These are phyloP conservation scores for Drosophila quadrilineata DNA, from an alignment of 1,140 invertebrate genomes.

Conservation along the genomic window DNA sequence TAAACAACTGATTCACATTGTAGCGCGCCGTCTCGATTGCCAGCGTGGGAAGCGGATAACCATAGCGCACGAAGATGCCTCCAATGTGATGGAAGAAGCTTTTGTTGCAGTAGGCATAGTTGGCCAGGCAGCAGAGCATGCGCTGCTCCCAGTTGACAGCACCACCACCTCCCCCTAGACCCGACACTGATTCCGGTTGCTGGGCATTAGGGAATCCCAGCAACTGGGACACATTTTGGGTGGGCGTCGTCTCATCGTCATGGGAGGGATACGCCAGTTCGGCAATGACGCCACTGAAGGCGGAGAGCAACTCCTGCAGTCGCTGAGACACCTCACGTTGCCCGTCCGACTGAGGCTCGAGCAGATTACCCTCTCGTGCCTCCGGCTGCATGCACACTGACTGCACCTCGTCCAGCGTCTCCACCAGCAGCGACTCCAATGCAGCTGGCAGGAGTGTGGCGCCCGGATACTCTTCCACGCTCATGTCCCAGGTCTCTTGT, in stretches of 20 bases:
- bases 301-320: slow-evolving; percentile 87
- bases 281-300: slow-evolving; percentile 85
- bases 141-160: slow-evolving; percentile 88
- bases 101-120: slow-evolving; percentile 92
- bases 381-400: slow-evolving; percentile 90
- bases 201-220: slow-evolving; percentile 84
- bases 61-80: slow-evolving; percentile 84
- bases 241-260: slow-evolving; percentile 84
- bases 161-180: slow-evolving; percentile 25
- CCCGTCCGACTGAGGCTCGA: slow-evolving; percentile 84
- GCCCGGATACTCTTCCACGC: slow-evolving; percentile 85
- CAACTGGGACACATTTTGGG: slow-evolving; percentile 85
- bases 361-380: slow-evolving; percentile 86
- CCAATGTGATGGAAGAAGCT: slow-evolving; percentile 88
- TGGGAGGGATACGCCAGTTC: slow-evolving; percentile 85
- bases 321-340: slow-evolving; percentile 86
- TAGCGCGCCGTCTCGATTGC: slow-evolving; percentile 84
- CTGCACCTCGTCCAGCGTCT: slow-evolving; percentile 92
- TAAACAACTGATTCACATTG: slow-evolving; percentile 86
- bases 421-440: slow-evolving; percentile 91
- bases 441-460: slow-evolving; percentile 87
- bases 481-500: slow-evolving; percentile 94
- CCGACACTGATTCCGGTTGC: slow-evolving; percentile 69
- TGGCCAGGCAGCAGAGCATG: slow-evolving; percentile 92
- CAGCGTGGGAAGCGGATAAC: slow-evolving; percentile 87